A percentile compares a stretch with the other conserved stretches of the same genome.
Evolutionary conservation across 2,797 vertebrate genomes (phyloP).

Genomic region (Dicrostonyx torquatus): DNA sequence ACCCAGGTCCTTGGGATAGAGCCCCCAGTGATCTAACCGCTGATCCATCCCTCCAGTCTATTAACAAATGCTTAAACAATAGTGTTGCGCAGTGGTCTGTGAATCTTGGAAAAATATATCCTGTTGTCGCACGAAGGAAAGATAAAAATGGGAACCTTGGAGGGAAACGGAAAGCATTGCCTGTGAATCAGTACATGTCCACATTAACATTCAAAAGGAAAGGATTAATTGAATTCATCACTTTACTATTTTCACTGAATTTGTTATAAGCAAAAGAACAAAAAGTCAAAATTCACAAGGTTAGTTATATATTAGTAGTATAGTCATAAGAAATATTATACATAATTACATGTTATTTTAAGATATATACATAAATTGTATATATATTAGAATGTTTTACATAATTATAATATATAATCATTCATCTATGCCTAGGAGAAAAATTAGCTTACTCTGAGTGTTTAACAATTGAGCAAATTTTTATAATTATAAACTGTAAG

Average conservation of each 20-base stretch:
- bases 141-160: background rate
- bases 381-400: background rate
- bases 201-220: background rate
- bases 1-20: no score
- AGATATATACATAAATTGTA: no score
- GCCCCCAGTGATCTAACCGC: no score
- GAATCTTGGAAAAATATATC: background rate
- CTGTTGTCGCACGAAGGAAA: background rate
- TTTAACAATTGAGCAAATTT: background rate
- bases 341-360: background rate
- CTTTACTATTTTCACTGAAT: background rate
- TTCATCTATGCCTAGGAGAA: background rate
- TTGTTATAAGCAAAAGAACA: background rate
- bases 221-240: background rate
- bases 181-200: background rate
- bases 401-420: background rate
- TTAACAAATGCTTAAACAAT: conserved; percentile 4
- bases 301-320: background rate
- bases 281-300: background rate
- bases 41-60: no score
- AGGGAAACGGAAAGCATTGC: background rate
- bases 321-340: background rate
- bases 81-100: background rate
- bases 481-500: background rate
- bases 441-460: background rate